Evolutionary conservation across 2,113 vertebrate species (phyloP).

Genomic region (Etia nguti): DNA sequence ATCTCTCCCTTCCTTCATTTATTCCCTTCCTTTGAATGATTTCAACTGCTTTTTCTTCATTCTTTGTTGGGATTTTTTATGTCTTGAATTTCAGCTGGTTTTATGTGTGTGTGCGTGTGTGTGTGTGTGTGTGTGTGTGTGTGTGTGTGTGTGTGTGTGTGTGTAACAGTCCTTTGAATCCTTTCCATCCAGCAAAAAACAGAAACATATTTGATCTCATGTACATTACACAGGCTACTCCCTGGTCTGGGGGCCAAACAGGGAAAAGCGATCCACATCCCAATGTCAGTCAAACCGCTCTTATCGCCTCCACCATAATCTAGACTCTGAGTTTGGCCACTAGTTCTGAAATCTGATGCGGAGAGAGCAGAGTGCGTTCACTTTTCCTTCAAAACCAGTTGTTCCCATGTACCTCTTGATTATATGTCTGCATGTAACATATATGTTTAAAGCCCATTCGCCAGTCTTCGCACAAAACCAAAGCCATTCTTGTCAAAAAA

Average conservation of each 20-base stretch:
- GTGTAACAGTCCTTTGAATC: not conserved
- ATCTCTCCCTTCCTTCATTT: conserved; percentile 13
- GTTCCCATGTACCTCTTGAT: conserved; percentile 54
- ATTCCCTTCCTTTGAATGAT: not conserved
- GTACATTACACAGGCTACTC: not conserved
- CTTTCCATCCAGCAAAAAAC: not conserved
- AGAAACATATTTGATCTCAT: not conserved
- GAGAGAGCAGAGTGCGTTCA: conserved; percentile 13
- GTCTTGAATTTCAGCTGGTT: not conserved
- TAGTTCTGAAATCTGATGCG: conserved; percentile 47
- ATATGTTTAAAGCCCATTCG: conserved; percentile 18
- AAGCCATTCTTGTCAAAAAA: conserved; percentile 12
- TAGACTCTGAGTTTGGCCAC: conserved; percentile 27
- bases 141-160: not conserved
- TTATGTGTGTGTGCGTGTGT: not conserved
- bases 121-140: not conserved
- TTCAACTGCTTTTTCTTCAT: not conserved
- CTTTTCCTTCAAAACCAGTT: conserved; percentile 48
- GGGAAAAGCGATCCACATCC: conserved; percentile 38
- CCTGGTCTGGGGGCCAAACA: not conserved
- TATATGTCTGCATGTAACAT: conserved; percentile 54
- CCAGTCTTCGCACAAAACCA: not conserved
- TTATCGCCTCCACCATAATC: conserved; percentile 63
- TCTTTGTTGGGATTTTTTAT: not conserved
- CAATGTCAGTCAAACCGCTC: conserved; percentile 48